Percentiles rank a stretch among this genome's conserved stretches.
Evolutionary conservation across 1,140 invertebrate genomes (phyloP).

Genomic region (Drosophila serrata): DNA sequence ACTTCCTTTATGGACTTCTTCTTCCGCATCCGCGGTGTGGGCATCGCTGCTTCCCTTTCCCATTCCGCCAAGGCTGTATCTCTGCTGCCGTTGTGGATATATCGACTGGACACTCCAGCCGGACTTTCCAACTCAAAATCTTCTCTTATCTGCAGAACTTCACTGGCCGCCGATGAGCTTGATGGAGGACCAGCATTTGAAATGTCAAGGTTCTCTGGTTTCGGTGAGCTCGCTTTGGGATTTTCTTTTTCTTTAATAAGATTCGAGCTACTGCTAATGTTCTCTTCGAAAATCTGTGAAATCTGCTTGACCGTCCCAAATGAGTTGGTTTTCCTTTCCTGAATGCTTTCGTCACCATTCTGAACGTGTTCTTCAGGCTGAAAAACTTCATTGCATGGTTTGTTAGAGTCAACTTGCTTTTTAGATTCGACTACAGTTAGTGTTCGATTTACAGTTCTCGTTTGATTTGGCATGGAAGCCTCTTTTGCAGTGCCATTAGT

Average conservation of each 20-base stretch:
- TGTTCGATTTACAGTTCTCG: background rate
- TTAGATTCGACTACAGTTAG: background rate
- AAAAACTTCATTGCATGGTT: slow-evolving; percentile 3
- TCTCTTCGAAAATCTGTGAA: slow-evolving; percentile 44
- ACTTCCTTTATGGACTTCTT: slow-evolving; percentile 81
- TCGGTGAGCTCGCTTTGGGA: slow-evolving; percentile 1
- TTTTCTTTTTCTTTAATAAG: slow-evolving; percentile 20
- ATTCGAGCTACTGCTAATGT: slow-evolving; percentile 24
- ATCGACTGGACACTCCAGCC: background rate
- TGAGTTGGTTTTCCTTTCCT: slow-evolving; percentile 34
- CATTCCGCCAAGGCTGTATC: slow-evolving; percentile 2
- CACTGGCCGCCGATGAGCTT: background rate
- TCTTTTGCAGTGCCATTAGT: slow-evolving; percentile 3
- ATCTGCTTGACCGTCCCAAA: slow-evolving; percentile 39
- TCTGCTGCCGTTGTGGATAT: background rate
- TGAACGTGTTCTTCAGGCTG: background rate
- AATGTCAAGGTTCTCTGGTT: background rate
- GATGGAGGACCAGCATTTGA: background rate
- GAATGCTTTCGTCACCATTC: background rate
- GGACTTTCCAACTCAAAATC: slow-evolving; percentile 32
- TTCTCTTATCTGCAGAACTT: slow-evolving; percentile 26
- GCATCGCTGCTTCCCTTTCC: slow-evolving; percentile 8
- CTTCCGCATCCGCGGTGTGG: slow-evolving; percentile 32
- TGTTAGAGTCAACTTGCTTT: background rate
- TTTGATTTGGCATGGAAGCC: background rate